Evolutionary conservation across 1,140 invertebrate species (phyloP).

Genomic region (Lanistes nyassanus): DNA sequence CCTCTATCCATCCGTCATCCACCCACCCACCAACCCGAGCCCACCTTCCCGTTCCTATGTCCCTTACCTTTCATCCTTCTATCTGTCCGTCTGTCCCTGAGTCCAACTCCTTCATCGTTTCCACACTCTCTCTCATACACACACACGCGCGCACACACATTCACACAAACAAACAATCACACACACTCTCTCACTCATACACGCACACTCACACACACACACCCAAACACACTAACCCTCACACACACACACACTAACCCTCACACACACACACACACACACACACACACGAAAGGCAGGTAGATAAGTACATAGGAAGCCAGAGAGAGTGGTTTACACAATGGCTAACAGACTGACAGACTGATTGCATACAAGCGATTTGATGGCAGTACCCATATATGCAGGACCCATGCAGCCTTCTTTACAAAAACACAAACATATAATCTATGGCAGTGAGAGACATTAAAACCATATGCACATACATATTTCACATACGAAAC

Average conservation of each 20-base stretch:
- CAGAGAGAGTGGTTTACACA: constrained; percentile 5
- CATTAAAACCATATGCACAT: too few species aligned
- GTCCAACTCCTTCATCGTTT: constrained; percentile 5
- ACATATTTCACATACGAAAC: neutral
- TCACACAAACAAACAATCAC: neutral
- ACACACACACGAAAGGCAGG: constrained; percentile 21
- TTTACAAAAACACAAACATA: neutral
- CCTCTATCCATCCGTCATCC: neutral
- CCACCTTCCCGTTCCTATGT: too few species aligned
- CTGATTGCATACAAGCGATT: neutral
- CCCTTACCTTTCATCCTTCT: constrained; percentile 13
- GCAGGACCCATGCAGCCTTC: neutral
- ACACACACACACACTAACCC: neutral
- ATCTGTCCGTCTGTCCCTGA: constrained; percentile 20
- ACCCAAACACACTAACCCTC: constrained; percentile 15
- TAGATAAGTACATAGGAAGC: constrained; percentile 18
- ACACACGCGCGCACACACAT: constrained; percentile 1
- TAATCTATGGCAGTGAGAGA: too few species aligned
- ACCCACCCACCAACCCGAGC: too few species aligned
- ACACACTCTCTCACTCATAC: constrained; percentile 2
- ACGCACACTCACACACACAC: constrained; percentile 23
- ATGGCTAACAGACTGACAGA: neutral
- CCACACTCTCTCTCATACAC: neutral
- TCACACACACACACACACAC: constrained; percentile 25
- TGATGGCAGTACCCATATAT: too few species aligned